These are phyloP conservation scores for Steinernema hermaphroditum DNA, from an alignment of 2,888 invertebrate genomes.

Conservation along the genomic window DNA sequence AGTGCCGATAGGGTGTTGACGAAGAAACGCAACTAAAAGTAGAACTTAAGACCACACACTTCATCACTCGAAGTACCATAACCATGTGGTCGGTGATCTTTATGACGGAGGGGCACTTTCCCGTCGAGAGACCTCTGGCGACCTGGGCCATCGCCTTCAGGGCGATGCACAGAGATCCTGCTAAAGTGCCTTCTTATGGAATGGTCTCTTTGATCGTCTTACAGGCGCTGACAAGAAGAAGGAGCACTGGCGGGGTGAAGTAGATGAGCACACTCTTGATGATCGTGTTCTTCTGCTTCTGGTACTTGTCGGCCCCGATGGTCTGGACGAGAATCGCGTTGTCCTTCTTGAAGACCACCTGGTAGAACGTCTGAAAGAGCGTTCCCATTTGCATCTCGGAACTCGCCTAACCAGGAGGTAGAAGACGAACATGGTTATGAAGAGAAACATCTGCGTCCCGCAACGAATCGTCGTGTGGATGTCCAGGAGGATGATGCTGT, in stretches of 20 bases:
- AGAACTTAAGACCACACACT: neutral
- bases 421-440: constrained; percentile 22
- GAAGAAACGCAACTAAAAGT: constrained; percentile 5
- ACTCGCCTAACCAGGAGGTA: neutral
- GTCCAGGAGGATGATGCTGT: constrained; percentile 1
- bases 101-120: neutral
- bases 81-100: constrained; percentile 21
- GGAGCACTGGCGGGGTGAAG: neutral
- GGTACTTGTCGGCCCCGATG: constrained; percentile 1
- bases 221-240: constrained; percentile 7
- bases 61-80: neutral
- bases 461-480: constrained; percentile 6
- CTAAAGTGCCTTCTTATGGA: neutral
- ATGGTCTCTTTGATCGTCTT: neutral
- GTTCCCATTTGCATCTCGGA: neutral
- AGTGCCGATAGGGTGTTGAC: constrained; percentile 9
- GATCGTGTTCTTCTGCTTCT: neutral
- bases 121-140: neutral
- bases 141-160: neutral
- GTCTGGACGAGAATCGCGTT: neutral
- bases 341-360: constrained; percentile 1
- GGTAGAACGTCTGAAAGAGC: constrained; percentile 1
- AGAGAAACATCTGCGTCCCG: constrained; percentile 16
- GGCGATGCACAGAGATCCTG: neutral
- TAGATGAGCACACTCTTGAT: constrained; percentile 18